Evolutionary conservation across 2,888 invertebrate genomes (phyloP).

Genomic region (Philereme vetulata): DNA sequence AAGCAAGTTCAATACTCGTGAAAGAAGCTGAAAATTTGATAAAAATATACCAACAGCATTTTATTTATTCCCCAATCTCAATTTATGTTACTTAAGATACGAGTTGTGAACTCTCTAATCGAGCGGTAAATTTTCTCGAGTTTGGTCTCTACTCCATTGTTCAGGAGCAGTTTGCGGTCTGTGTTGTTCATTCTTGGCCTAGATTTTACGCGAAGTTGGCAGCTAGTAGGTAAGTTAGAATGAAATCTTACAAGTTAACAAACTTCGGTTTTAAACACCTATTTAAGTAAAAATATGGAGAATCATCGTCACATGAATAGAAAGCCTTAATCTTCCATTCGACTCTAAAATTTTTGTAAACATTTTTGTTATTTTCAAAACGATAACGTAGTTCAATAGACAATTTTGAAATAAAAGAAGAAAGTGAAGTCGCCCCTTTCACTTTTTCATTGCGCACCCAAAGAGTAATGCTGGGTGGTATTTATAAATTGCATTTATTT

Average conservation of each 20-base stretch:
- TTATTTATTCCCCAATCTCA: constrained; percentile 14
- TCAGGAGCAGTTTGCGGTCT: constrained; percentile 35
- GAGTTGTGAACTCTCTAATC: constrained; percentile 30
- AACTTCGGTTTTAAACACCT: neutral
- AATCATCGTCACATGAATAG: no score
- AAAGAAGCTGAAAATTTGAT: neutral
- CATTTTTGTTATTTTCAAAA: constrained; percentile 12
- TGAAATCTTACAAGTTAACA: constrained; percentile 2
- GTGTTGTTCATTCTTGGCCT: constrained; percentile 38
- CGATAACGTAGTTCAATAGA: constrained; percentile 41
- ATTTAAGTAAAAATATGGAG: neutral
- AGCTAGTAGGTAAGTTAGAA: constrained; percentile 5
- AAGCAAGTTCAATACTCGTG: no score
- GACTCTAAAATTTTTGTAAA: neutral
- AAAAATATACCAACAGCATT: neutral
- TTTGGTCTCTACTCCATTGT: constrained; percentile 30
- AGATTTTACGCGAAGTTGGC: constrained; percentile 27
- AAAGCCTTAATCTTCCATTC: no score
- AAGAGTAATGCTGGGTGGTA: constrained; percentile 52
- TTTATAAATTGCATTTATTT: constrained; percentile 63
- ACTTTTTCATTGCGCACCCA: constrained; percentile 56
- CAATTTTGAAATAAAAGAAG: constrained; percentile 50
- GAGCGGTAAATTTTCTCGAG: constrained; percentile 34
- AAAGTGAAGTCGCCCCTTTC: constrained; percentile 59
- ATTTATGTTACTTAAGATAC: constrained; percentile 16